These are phyloP conservation scores for Spatulosminthurus flaviceps DNA, from an alignment of 2,888 invertebrate species.

Conservation along the genomic window DNA sequence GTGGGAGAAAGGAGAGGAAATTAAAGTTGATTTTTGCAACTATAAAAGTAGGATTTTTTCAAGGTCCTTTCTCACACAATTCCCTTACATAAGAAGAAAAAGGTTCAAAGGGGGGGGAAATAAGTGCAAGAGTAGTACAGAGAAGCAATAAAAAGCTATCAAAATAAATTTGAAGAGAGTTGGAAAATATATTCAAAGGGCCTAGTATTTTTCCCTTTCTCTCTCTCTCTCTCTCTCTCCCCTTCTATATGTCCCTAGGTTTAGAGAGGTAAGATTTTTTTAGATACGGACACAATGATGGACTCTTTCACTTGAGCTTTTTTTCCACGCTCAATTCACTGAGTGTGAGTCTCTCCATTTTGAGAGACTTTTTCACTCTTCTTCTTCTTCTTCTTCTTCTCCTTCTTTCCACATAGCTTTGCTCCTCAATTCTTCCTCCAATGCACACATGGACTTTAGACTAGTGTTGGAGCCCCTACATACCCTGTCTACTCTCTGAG, in stretches of 20 bases:
- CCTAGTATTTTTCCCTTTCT: constrained; percentile 22
- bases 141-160: constrained; percentile 38
- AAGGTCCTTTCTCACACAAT: no score
- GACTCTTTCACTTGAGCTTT: constrained; percentile 32
- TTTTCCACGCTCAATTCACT: constrained; percentile 30
- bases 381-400: neutral
- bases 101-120: neutral
- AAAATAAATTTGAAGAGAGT: constrained; percentile 43
- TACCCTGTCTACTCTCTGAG: neutral
- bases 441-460: constrained; percentile 6
- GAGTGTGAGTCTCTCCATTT: constrained; percentile 28
- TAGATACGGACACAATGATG: constrained; percentile 24
- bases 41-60: no score
- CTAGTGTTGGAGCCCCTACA: neutral
- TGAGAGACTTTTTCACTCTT: neutral
- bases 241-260: no score
- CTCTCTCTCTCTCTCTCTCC: no score
- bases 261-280: neutral
- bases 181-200: constrained; percentile 37
- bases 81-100: no score
- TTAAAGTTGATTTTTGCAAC: no score
- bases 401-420: neutral
- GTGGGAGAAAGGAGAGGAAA: no score
- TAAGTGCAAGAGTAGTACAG: neutral
- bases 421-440: neutral